Base-by-base conservation (phyloP, 1,140 invertebrate genomes). In the Chymomyza costata region DNA sequence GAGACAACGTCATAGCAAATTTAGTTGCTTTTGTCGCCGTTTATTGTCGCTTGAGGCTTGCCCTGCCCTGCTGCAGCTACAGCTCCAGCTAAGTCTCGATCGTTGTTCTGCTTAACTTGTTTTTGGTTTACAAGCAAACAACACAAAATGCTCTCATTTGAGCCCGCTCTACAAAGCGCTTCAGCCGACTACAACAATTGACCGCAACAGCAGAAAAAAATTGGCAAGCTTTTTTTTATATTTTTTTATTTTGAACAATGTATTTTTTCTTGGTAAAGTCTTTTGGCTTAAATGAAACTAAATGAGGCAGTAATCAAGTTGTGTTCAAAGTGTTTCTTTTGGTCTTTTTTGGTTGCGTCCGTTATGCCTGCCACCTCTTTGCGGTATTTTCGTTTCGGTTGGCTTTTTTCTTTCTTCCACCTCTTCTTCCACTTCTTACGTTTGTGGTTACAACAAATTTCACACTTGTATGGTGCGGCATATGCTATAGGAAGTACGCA, bases 221-320 rank as follows among this genome's bases (percentile, higher is more conserved):
- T 48, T 48, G 34, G 5, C 47, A 39, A 30, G 39, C 39, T 50
- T 31, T 35, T 40, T 49, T 65, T 65, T 54, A 54, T 6, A 34
- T 34, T 11, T 34, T 34, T 34, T 34, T 28, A 28, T 52, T 70
- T 70, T 78, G 63, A 67, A 71, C 73, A 78, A 53, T 63, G 70
- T 62, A 52, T 40, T 64, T 51, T 49, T 60, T 52, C 32, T 34
- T 58, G 34, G 50, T 53, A 16, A 28, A 39, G 31, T 16, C 30
- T 28, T 49, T 64, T 68, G 73, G 68, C 73, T 80, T 80, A 80
- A 80, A 80, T 68, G 73, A 80, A 80, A 73, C 73, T 80, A 80
- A 80, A 80, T 80, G 73, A 80, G 73, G 37, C 73, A 54, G 73
- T 80, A 80, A 80, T 80, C 73, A 81, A 80, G 73, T 80, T 80